Evolutionary conservation across 92 coral and sea anemone genomes (phyloP).

Genomic region (Desmophyllum pertusum): DNA sequence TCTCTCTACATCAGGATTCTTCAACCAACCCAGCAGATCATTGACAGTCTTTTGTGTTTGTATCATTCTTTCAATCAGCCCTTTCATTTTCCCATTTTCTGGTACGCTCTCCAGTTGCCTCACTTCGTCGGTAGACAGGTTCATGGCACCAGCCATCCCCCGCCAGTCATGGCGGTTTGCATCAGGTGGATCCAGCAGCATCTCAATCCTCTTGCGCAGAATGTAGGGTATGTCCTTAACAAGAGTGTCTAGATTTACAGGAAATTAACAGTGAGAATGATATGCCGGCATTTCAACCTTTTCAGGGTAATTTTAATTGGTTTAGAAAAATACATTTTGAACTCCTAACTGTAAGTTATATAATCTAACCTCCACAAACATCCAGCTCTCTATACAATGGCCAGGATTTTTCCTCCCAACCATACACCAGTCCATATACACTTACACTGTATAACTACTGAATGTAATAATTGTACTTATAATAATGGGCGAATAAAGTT

Average conservation of each 20-base stretch:
- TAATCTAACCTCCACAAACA: too few relatives aligned
- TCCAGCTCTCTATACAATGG: too few relatives aligned
- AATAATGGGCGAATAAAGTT: too few relatives aligned
- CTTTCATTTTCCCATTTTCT: slow-evolving; percentile 63
- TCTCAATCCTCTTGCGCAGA: slow-evolving; percentile 49
- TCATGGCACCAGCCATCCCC: slow-evolving; percentile 70
- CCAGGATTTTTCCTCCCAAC: too few relatives aligned
- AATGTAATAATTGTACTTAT: too few relatives aligned
- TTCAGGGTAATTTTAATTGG: too few relatives aligned
- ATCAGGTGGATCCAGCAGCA: slow-evolving; percentile 17
- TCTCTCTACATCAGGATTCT: slow-evolving; percentile 17
- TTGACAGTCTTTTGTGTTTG: slow-evolving; percentile 43
- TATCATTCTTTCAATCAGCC: slow-evolving; percentile 65
- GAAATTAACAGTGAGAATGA: too few relatives aligned
- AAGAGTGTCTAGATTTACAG: slow-evolving; percentile 47
- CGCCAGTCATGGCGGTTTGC: slow-evolving; percentile 67
- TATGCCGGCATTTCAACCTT: too few relatives aligned
- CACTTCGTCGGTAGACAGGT: slow-evolving; percentile 52
- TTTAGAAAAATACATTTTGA: too few relatives aligned
- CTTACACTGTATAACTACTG: too few relatives aligned
- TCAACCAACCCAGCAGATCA: slow-evolving; percentile 55
- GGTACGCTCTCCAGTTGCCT: slow-evolving; percentile 21
- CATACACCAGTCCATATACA: too few relatives aligned
- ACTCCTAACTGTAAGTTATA: too few relatives aligned
- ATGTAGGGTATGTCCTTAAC: slow-evolving; percentile 70